These are phyloP conservation scores for Nerophis ophidion DNA, from an alignment of 2,113 vertebrate genomes.

Conservation along the genomic window DNA sequence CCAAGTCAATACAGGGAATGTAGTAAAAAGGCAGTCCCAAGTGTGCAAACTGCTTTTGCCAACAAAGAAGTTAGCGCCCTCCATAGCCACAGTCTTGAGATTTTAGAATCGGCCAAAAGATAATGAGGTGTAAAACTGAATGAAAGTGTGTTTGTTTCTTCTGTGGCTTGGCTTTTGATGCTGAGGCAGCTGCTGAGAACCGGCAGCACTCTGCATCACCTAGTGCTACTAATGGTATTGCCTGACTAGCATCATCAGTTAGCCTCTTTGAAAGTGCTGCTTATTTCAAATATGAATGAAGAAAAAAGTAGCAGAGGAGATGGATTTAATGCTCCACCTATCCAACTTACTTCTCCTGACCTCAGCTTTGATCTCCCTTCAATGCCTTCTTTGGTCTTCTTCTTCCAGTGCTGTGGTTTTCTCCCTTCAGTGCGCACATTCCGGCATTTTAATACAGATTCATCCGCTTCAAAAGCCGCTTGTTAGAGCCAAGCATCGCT, in stretches of 20 bases:
- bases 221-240: too few species aligned
- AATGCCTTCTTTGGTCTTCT: conserved; percentile 68
- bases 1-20: too few species aligned
- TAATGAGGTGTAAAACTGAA: too few species aligned
- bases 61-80: too few species aligned
- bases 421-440: not conserved
- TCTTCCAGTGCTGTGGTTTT: conserved; percentile 5
- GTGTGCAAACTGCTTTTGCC: too few species aligned
- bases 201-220: too few species aligned
- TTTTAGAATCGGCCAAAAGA: too few species aligned
- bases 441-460: not conserved
- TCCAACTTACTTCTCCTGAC: not conserved
- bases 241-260: not conserved
- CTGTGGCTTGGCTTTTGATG: too few species aligned
- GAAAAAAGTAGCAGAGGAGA: not conserved
- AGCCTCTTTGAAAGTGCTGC: not conserved
- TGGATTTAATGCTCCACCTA: not conserved
- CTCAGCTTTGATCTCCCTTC: conserved; percentile 30
- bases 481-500: conserved; percentile 4
- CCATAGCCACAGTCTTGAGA: too few species aligned
- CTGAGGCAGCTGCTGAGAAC: too few species aligned
- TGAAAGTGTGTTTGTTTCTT: too few species aligned
- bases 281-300: conserved; percentile 2
- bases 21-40: too few species aligned
- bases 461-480: not conserved